These are phyloP conservation scores for Pagrus major DNA, from an alignment of 2,113 vertebrate species.

Conservation along the genomic window DNA sequence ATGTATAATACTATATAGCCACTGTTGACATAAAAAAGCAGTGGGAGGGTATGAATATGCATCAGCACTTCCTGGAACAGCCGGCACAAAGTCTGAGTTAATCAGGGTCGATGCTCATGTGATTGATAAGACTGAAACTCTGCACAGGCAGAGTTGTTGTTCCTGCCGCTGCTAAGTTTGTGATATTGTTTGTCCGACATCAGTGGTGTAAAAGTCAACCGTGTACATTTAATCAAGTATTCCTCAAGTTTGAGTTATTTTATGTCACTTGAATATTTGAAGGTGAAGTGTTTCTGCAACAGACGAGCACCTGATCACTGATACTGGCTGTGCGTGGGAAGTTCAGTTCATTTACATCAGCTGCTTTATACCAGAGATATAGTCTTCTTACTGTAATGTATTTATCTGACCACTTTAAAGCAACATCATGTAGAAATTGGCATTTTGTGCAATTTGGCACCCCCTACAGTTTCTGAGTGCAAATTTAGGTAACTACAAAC, in stretches of 20 bases:
- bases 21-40: background rate
- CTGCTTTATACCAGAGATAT: too few relatives aligned
- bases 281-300: too few relatives aligned
- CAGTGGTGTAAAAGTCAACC: background rate
- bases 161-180: background rate
- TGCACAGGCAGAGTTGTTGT: conserved; percentile 11
- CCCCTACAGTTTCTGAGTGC: too few relatives aligned
- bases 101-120: conserved; percentile 55
- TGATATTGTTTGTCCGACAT: background rate
- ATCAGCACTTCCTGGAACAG: conserved; percentile 16
- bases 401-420: too few relatives aligned
- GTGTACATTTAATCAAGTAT: too few relatives aligned
- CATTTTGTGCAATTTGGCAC: too few relatives aligned
- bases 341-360: too few relatives aligned
- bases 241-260: background rate
- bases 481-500: too few relatives aligned
- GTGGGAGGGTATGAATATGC: background rate
- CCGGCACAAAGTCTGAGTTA: conserved; percentile 27
- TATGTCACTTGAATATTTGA: background rate
- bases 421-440: too few relatives aligned
- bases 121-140: conserved; percentile 54
- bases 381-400: background rate
- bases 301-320: too few relatives aligned
- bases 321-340: too few relatives aligned
- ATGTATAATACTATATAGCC: background rate